These are phyloP conservation scores for Musca domestica DNA, from an alignment of 1,140 invertebrate species.

Conservation along the genomic window DNA sequence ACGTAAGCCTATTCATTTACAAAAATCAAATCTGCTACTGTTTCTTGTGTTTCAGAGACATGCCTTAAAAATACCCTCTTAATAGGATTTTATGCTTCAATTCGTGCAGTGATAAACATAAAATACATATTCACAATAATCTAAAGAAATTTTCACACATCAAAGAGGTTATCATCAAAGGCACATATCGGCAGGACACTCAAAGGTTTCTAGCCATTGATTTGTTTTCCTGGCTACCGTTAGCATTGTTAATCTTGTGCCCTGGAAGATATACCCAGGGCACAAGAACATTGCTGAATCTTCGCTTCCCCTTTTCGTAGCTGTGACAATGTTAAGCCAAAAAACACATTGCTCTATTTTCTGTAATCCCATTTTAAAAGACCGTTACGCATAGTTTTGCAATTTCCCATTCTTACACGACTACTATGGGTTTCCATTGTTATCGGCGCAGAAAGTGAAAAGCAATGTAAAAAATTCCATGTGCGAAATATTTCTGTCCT, in stretches of 20 bases:
- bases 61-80: not conserved
- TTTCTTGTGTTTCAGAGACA: not conserved
- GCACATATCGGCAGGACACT: too few species aligned
- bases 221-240: not conserved
- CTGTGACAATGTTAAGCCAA: not conserved
- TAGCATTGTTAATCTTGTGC: too few species aligned
- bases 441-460: not conserved
- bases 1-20: too few species aligned
- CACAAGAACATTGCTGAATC: not conserved
- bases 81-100: conserved; percentile 12
- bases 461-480: not conserved
- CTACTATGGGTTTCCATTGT: conserved; percentile 10
- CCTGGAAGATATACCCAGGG: not conserved
- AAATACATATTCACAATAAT: not conserved
- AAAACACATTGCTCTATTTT: conserved; percentile 1
- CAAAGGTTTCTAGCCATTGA: not conserved
- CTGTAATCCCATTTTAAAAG: conserved; percentile 37
- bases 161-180: too few species aligned
- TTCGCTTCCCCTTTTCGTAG: not conserved
- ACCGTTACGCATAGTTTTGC: conserved; percentile 32
- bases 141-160: too few species aligned
- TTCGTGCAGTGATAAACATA: not conserved
- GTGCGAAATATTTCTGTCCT: too few species aligned
- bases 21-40: not conserved
- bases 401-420: not conserved